Evolutionary conservation across 1,140 invertebrate genomes (phyloP), one percentile per base, ranked within the genome.

Genomic region (Drosophila virilis): DNA sequence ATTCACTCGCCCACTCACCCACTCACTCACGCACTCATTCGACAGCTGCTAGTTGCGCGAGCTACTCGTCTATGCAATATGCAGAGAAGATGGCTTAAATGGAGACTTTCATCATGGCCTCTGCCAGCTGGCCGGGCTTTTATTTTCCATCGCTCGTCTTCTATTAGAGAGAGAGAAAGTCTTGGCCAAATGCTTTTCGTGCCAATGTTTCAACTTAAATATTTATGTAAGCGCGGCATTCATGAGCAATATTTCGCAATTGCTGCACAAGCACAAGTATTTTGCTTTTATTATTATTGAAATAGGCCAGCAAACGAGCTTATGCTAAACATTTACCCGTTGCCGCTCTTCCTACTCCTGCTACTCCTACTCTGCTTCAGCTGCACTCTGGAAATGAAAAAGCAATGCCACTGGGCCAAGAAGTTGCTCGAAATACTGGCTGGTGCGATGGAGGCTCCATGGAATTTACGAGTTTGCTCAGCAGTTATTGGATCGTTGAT

Each of bases 181-280:
- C 68, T 66, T 50, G 67, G 55, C 50, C 46, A 54, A 86, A 73
- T 78, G 67, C 71, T 61, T 72, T 73, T 66, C 78, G 74, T 81
- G 72, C 71, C 69, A 42, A 58, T 70, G 75, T 75, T 61, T 76
- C 75, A 83, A 68, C 71, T 83, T 86, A 86, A 88, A 83, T 88
- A 86, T 88, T 88, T 86, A 77, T 78, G 45, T 58, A 77, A 77
- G 71, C 75, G 71, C 75, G 75, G 52, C 65, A 82, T 86, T 82
- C 58, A 73, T 70, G 67, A 57, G 75, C 81, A 85, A 82, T 76
- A 81, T 75, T 86, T 81, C 38, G 57, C 77, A 51, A 80, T 80
- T 74, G 72, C 80, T 72, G 68, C 60, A 65, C 7, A 22, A 38
- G 46, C 35, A 57, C 15, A 33, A 72, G 58, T 67, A 77, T 81